Evolutionary conservation across 2,888 invertebrate genomes (phyloP), one percentile per base, ranked within the genome.

Genomic region (Sialis lutaria): DNA sequence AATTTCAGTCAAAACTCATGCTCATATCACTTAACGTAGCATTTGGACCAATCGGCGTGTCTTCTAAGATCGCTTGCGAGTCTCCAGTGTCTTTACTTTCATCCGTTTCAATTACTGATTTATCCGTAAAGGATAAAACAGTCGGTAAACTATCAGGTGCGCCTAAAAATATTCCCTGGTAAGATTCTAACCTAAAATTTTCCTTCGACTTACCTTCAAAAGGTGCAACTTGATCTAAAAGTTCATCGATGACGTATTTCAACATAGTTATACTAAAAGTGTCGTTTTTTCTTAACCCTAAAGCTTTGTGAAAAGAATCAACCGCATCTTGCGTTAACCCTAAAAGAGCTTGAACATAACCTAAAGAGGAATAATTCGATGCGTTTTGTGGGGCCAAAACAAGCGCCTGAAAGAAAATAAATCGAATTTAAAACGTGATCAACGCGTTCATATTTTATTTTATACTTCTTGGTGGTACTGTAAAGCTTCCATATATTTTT

Each of bases 251-350:
- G 6, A 85, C 79, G 50, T 81, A 77, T 52, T 80, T 83, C 37
- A 95, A 69, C 75, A 96, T 82, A 1, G 90, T 88, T 1, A 87
- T 80, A 37, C 92, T 87, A 54, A 93, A 89, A 9, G 89, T 86
- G 60, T 95, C 89, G 59, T 93, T 92, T 22, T 91, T 75, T 56
- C 84, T 78, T 31, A 84, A 68, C 0, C 90, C 84, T 33, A 95
- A 70, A 44, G 93, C 91, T 62, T 88, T 82, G 63, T 95, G 95
- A 58, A 95, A 87, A 60, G 84, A 66, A 53, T 65, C 62, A 2
- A 64, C 62, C 1, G 64, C 64, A 53, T 75, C 72, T 40, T 74
- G 68, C 35, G 72, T 75, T 49, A 82, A 72, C 2, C 83, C 86
- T 64, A 79, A 76, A 41, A 93, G 68, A 3, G 90, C 82, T 55